Conservation (phyloP, 2,797 vertebrate genomes). For the Sphaeramia orbicularis region DNA sequence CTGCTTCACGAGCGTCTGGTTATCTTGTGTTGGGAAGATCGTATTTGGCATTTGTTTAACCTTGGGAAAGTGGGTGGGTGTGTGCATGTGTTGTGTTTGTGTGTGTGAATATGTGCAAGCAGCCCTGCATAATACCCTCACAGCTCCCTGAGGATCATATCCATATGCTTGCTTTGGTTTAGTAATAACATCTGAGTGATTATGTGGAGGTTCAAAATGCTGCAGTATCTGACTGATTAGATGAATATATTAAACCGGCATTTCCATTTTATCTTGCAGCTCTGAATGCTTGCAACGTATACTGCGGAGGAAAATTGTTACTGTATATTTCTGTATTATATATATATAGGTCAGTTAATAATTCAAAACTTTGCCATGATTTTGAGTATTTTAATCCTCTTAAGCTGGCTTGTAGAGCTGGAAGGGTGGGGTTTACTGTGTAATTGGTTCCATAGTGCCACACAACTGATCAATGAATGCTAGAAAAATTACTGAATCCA, state of each 20-base stretch:
- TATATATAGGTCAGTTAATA: slow-evolving; percentile 65
- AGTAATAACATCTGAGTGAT: slow-evolving; percentile 73
- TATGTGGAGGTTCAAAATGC: slow-evolving; percentile 62
- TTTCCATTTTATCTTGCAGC: slow-evolving; percentile 48
- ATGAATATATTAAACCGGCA: slow-evolving; percentile 65
- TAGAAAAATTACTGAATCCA: slow-evolving; percentile 51
- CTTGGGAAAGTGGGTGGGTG: slow-evolving; percentile 69
- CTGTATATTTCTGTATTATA: slow-evolving; percentile 39
- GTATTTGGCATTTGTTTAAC: slow-evolving; percentile 80
- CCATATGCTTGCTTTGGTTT: slow-evolving; percentile 79
- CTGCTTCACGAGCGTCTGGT: slow-evolving; percentile 71
- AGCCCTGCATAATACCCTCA: slow-evolving; percentile 59
- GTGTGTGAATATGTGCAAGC: slow-evolving; percentile 32
- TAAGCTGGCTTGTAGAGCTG: slow-evolving; percentile 28
- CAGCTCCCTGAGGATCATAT: slow-evolving; percentile 74
- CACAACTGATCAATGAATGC: slow-evolving; percentile 63
- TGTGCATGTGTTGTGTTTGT: slow-evolving; percentile 23
- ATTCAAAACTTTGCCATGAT: slow-evolving; percentile 63
- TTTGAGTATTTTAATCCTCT: slow-evolving; percentile 59
- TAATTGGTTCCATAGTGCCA: slow-evolving; percentile 64
- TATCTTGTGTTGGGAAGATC: slow-evolving; percentile 71
- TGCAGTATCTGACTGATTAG: slow-evolving; percentile 74
- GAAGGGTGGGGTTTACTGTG: slow-evolving; percentile 41
- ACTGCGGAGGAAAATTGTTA: slow-evolving; percentile 2
- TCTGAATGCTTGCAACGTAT: slow-evolving; percentile 27